Evolutionary conservation across 2,797 vertebrate species (phyloP), one percentile per base, ranked within the genome.

Genomic region (Sebastolobus altivelis): DNA sequence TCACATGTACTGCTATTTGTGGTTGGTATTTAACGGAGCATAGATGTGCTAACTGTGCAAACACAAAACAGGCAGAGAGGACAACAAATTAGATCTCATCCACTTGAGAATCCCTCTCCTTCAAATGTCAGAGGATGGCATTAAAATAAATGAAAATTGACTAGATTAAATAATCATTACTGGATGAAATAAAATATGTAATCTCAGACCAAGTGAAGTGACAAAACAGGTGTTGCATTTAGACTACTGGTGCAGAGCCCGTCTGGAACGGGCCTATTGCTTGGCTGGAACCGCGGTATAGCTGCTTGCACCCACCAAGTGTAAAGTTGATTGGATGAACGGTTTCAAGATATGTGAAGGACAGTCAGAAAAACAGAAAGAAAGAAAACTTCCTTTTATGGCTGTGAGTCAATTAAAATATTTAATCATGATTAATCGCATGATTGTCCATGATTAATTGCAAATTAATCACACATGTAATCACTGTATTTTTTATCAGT

Each of bases 1-100:
- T 83, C 71, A 54, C 12, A 69, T 80, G 58, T 67, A 66, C 18
- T 46, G 55, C 49, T 76, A 29, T 79, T 72, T 86, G 59, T 65
- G 75, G 37, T 56, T 70, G 58, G 54, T 87, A 63, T 75, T 74
- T 74, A 65, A 62, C 46, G 20, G 60, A 61, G 20, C 7, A 25
- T 20, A 63, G n/a, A 65, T 46, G 33, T 52, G 13, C 16, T 35
- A n/a, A 35, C 37, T 60, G 68, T 61, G 71, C 55, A 67, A 68
- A 78, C 33, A 70, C 43, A 72, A 43, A 65, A 38, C 13, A 13
- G 58, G 27, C 40, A 72, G 13, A 65, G 7, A 49, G 37, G 22
- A 33, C 38, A 77, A 62, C 58, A 79, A 40, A 74, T 83, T 52
- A 52, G 14, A 75, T 66, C 29, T 81, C 6, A 62, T 27, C 27